These are phyloP conservation scores for Alloplasta piceator DNA, from an alignment of 2,888 invertebrate species.

Conservation along the genomic window DNA sequence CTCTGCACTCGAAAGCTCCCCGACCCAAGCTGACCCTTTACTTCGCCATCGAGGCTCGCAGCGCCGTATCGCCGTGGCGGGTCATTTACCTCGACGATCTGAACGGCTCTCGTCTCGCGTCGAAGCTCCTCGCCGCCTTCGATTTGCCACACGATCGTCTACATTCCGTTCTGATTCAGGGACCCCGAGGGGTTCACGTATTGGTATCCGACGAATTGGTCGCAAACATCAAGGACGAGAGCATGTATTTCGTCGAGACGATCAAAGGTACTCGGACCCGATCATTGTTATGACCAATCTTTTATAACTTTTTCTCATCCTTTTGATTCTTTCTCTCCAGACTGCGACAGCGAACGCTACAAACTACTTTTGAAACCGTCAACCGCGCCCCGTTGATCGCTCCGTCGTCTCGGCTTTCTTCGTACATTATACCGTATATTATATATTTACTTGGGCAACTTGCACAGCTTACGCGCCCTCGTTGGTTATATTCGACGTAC, in stretches of 20 bases:
- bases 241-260: conserved; percentile 88
- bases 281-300: not conserved
- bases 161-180: conserved; percentile 88
- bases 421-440: no score
- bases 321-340: conserved; percentile 69
- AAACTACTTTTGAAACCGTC: conserved; percentile 78
- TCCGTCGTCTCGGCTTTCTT: not conserved
- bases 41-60: conserved; percentile 88
- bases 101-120: conserved; percentile 76
- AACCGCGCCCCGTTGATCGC: conserved; percentile 52
- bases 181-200: conserved; percentile 93
- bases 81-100: conserved; percentile 89
- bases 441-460: not conserved
- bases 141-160: conserved; percentile 77
- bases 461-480: no score
- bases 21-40: conserved; percentile 93
- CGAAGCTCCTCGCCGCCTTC: conserved; percentile 78
- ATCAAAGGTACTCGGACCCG: conserved; percentile 82
- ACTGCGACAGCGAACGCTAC: conserved; percentile 78
- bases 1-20: conserved; percentile 91
- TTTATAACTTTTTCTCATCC: not conserved
- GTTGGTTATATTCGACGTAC: no score
- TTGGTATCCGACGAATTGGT: conserved; percentile 94
- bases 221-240: conserved; percentile 91
- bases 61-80: conserved; percentile 88